Conservation (phyloP, 2,113 vertebrate genomes). For the Scomber scombrus region DNA sequence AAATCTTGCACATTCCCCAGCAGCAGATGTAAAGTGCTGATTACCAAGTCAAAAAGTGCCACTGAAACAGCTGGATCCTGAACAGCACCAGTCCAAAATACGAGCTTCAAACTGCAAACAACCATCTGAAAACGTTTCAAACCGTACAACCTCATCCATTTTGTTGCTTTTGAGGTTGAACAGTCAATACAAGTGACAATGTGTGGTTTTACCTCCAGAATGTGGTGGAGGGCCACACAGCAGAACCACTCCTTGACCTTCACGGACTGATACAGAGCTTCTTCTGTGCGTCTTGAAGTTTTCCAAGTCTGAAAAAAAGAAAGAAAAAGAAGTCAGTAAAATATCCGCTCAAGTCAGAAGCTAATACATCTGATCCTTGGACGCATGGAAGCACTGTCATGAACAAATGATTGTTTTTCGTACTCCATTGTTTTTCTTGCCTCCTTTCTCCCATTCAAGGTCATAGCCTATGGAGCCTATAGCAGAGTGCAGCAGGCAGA, state of each 20-base stretch:
- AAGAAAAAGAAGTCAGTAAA: slow-evolving; percentile 42
- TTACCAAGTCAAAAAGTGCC: slow-evolving; percentile 12
- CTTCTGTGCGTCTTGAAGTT: slow-evolving; percentile 94
- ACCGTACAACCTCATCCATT: background rate
- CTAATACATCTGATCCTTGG: slow-evolving; percentile 21
- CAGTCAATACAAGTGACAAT: background rate
- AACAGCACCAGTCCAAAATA: slow-evolving; percentile 1
- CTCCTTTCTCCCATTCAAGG: slow-evolving; percentile 23
- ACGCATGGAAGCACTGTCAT: background rate
- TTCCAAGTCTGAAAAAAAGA: slow-evolving; percentile 90
- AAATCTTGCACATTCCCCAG: slow-evolving; percentile 13
- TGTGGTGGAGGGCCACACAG: slow-evolving; percentile 95
- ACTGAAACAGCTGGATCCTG: slow-evolving; percentile 45
- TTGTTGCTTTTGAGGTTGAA: background rate
- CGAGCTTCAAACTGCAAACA: background rate
- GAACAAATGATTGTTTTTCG: slow-evolving; percentile 26
- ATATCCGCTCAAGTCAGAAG: background rate
- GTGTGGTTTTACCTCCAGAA: slow-evolving; percentile 86
- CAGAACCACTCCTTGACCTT: slow-evolving; percentile 97
- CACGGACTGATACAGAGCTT: slow-evolving; percentile 93
- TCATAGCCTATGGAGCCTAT: slow-evolving; percentile 26
- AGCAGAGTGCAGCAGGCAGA: slow-evolving; percentile 27
- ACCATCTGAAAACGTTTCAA: slow-evolving; percentile 14
- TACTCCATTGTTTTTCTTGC: background rate
- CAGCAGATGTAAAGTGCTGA: slow-evolving; percentile 45